Evolutionary conservation across 2,797 vertebrate species (phyloP).

Genomic region (Tolypeutes matacus): DNA sequence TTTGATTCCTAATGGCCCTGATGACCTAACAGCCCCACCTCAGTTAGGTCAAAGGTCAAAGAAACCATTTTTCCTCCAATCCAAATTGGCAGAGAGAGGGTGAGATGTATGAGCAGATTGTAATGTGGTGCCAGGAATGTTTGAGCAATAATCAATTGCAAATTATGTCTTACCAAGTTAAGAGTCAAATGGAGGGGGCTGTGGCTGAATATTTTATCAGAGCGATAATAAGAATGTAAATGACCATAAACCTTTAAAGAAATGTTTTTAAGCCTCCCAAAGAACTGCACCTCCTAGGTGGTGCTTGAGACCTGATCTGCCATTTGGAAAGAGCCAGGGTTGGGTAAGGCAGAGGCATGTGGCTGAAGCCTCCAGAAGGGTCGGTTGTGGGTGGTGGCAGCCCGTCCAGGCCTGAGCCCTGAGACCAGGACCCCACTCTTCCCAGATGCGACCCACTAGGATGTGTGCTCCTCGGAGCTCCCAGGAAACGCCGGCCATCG

Average conservation of each 20-base stretch:
- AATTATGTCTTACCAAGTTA: constrained; percentile 78
- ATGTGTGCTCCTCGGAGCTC: not conserved
- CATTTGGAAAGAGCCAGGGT: not conserved
- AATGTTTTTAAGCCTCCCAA: not conserved
- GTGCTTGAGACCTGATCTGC: not conserved
- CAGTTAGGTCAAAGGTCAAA: constrained; percentile 63
- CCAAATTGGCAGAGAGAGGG: constrained; percentile 13
- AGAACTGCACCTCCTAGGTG: constrained; percentile 3
- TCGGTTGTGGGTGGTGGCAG: no score
- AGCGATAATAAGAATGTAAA: constrained; percentile 68
- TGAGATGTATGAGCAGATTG: constrained; percentile 40
- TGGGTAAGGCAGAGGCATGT: not conserved
- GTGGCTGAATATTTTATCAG: constrained; percentile 74
- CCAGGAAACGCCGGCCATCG: constrained; percentile 24
- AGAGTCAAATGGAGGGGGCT: constrained; percentile 71
- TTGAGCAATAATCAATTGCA: constrained; percentile 82
- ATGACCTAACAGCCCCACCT: not conserved
- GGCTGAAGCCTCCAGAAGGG: not conserved
- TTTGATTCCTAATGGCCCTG: not conserved
- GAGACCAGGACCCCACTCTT: no score
- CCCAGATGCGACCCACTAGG: not conserved
- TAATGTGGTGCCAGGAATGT: not conserved
- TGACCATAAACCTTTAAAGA: constrained; percentile 13
- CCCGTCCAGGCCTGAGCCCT: fast-evolving
- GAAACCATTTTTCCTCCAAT: constrained; percentile 23